These are phyloP conservation scores for Pimephales promelas DNA, from an alignment of 2,113 vertebrate species.

Conservation along the genomic window DNA sequence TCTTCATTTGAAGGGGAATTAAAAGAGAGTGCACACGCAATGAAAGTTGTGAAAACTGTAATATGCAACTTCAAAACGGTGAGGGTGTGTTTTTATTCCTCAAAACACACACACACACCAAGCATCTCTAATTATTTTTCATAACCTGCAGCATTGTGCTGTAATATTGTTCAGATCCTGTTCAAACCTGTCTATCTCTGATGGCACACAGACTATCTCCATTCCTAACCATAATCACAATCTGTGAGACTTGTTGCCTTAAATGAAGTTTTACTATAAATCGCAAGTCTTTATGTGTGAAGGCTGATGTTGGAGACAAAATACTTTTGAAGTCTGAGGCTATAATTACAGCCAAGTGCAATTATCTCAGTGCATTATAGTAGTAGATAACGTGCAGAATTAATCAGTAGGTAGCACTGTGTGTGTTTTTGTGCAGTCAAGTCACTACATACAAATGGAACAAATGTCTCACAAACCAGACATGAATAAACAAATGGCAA, in stretches of 20 bases:
- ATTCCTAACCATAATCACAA: slow-evolving; percentile 57
- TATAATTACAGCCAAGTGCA: slow-evolving; percentile 92
- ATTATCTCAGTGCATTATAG: slow-evolving; percentile 97
- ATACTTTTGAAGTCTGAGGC: slow-evolving; percentile 85
- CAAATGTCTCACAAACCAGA: background rate
- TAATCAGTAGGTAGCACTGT: slow-evolving; percentile 76
- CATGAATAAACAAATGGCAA: background rate
- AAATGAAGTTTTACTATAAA: slow-evolving; percentile 90
- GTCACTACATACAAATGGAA: background rate
- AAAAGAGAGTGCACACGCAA: slow-evolving; percentile 73
- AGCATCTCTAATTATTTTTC: slow-evolving; percentile 82
- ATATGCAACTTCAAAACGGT: slow-evolving; percentile 75
- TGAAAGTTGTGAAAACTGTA: slow-evolving; percentile 73
- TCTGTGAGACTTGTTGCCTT: slow-evolving; percentile 71
- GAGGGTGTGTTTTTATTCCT: slow-evolving; percentile 57
- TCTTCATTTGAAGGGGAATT: slow-evolving; percentile 78
- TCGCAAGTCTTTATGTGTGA: slow-evolving; percentile 82
- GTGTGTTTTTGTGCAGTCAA: background rate
- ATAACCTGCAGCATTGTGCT: slow-evolving; percentile 79
- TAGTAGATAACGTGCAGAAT: slow-evolving; percentile 94
- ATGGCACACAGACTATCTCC: slow-evolving; percentile 54
- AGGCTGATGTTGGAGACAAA: slow-evolving; percentile 88
- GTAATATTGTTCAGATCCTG: slow-evolving; percentile 76
- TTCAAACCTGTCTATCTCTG: slow-evolving; percentile 72
- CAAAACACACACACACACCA: slow-evolving; percentile 38